Percentiles rank a stretch among this genome's conserved stretches.
Conservation (phyloP, 2,113 vertebrate species). For the Daubentonia madagascariensis region DNA sequence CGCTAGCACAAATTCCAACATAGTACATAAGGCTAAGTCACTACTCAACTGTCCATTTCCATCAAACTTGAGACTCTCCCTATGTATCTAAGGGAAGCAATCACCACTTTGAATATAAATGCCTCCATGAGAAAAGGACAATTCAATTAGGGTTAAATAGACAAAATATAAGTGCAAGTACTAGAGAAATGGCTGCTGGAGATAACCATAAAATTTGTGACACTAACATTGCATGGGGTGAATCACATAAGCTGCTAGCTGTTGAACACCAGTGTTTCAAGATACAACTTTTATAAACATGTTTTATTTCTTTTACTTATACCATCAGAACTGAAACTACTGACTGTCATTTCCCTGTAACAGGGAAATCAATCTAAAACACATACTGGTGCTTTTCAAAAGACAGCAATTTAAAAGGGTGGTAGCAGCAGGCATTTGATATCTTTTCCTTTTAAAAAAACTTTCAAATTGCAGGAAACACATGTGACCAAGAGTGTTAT, state of each 20-base stretch:
- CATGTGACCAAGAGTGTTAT: slow-evolving; percentile 85
- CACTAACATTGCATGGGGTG: slow-evolving; percentile 8
- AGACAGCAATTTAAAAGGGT: slow-evolving; percentile 87
- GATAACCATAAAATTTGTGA: slow-evolving; percentile 36
- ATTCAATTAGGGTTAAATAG: slow-evolving; percentile 51
- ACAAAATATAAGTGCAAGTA: slow-evolving; percentile 47
- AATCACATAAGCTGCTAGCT: slow-evolving; percentile 66
- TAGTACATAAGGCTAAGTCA: background rate
- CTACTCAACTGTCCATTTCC: slow-evolving; percentile 46
- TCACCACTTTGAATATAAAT: slow-evolving; percentile 62
- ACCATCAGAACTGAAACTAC: slow-evolving; percentile 85
- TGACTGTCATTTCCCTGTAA: slow-evolving; percentile 86
- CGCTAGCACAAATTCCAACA: slow-evolving; percentile 65
- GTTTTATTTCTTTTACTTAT: slow-evolving; percentile 88
- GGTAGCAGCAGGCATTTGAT: slow-evolving; percentile 85
- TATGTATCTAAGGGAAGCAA: slow-evolving; percentile 61
- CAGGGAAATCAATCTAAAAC: slow-evolving; percentile 85
- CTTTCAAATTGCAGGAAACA: slow-evolving; percentile 85
- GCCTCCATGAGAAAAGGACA: slow-evolving; percentile 56
- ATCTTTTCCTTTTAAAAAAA: slow-evolving; percentile 80
- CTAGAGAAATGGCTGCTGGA: slow-evolving; percentile 56
- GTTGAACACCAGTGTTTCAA: slow-evolving; percentile 86
- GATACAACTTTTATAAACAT: slow-evolving; percentile 86
- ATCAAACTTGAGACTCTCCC: slow-evolving; percentile 48
- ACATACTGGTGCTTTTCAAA: slow-evolving; percentile 88